Base-by-base conservation (phyloP, 2,888 invertebrate species). In the Ichneumon xanthorius region DNA sequence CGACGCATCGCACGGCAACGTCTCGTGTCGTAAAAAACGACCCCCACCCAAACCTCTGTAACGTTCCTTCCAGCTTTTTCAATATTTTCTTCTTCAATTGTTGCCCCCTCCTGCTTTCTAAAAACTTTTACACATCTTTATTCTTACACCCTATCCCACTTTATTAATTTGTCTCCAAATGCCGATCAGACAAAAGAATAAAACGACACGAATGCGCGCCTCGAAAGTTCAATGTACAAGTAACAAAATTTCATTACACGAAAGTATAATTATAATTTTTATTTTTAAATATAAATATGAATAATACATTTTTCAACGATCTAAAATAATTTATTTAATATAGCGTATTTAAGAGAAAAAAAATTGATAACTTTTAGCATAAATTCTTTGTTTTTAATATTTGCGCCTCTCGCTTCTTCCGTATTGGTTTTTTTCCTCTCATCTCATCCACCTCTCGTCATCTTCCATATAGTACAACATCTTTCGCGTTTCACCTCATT, bases 401-500 rank as follows among this genome's bases (percentile, higher is more conserved):
- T 19, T 55, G 9, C 5, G n/a, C 19, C 22, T 9, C 3, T 58
- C 11, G 4, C 58, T 4, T 26, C 14, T 26, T 26, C 58, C 11
- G 4, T 14, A 26, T 63, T 63, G n/a, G 5, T 37, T 61, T 61
- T 58, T 73, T 45, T 22, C 40, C 45, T 22, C 45, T 61, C 58
- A 26, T 33, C 61, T 45, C 37, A n/a, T 45, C 37, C n/a, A 30
- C 73, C 61, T 45, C 45, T 73, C 58, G n/a, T 22, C 58, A 58
- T 58, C 22, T 11, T 26, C 26, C 26, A 26, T 26, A 45, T 3
- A 16, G 58, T 40, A 40, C 37, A 40, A 26, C 58, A 61, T 73
- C 73, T 61, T 58, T 73, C 61, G 14, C 61, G 45, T 73, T 73
- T 22, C 45, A 73, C 61, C 73, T 73, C 73, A 45, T 61, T 73